Base-by-base conservation (phyloP, 2,888 invertebrate species). In the Baccha elongata region DNA sequence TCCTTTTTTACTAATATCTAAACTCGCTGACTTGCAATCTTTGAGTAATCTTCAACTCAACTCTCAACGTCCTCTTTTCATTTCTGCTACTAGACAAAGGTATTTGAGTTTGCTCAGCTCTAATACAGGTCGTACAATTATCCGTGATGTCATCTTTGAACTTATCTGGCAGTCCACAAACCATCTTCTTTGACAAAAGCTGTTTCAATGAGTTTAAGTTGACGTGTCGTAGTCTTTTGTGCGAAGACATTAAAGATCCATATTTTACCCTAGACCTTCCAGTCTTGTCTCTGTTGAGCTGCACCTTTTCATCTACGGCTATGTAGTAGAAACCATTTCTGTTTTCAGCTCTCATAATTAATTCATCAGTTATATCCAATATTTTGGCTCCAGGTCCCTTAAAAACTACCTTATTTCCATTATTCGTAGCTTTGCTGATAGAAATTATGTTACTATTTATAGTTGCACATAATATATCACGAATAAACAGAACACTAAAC, bases 371-470 rank as follows among this genome's bases (percentile, higher is more conserved):
- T 19, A 15, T 50, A 52, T 52, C 67, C 26, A 53, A 10, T 10
- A 67, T 67, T 6, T 53, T 53, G 7, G 53, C 53, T 52, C 67
- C 67, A 52, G 17, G n/a, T 26, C 67, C 53, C 52, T 68, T 53
- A 10, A 68, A 65, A 32, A 68, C 19, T 3, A 52, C 68, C 10
- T 53, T 68, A 11, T 53, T 42, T 15, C 53, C 68, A 11, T 68
- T 29, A 32, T 68, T 52, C 13, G 52, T 68, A 17, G 42, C 68
- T 19, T 44, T 68, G 32, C 68, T 53, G 21, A 53, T 68, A 19
- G 68, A 44, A 11, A 53, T 53, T 21, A 42, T 17, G 26, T 46
- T 53, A n/a, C n/a, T n/a, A n/a, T n/a, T n/a, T n/a, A n/a, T n/a
- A n/a, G n/a, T n/a, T n/a, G n/a, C n/a, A n/a, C n/a, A n/a, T n/a